A percentile compares a stretch with the other conserved stretches of the same genome.
phyloP scores from a whole-genome alignment of 2,888 invertebrate species.

The Entomobrya proxima region DNA sequence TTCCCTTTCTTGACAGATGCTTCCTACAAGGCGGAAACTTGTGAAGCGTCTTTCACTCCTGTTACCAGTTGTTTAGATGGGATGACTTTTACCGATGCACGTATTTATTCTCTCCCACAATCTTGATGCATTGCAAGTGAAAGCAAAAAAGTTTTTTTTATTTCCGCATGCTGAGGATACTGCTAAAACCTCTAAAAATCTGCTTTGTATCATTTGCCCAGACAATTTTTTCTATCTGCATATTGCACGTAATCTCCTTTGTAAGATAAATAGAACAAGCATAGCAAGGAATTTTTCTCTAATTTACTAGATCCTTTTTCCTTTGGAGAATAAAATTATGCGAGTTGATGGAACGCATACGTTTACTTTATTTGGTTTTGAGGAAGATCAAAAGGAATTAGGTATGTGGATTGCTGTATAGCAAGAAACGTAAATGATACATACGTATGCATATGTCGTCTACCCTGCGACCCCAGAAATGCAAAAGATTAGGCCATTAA shows the following conservation, averaged over 20 bases:
- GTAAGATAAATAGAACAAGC: not conserved
- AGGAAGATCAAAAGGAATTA: constrained; percentile 19
- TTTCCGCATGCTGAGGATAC: not conserved
- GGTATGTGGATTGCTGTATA: not conserved
- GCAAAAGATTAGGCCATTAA: not conserved
- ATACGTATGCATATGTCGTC: not conserved
- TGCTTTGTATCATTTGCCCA: constrained; percentile 1
- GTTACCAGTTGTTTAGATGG: constrained; percentile 51
- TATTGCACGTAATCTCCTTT: not conserved
- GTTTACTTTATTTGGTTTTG: not conserved
- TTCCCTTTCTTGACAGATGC: constrained; percentile 64
- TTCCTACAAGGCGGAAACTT: constrained; percentile 63
- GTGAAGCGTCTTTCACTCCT: constrained; percentile 60
- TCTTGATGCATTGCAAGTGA: constrained; percentile 8
- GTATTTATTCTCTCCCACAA: constrained; percentile 22
- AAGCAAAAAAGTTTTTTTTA: not conserved
- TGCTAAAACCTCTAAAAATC: not conserved
- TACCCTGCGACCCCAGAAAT: not conserved
- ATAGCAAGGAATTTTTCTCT: not conserved
- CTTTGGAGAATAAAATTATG: not conserved
- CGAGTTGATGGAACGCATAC: not conserved
- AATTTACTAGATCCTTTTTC: not conserved
- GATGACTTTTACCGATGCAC: constrained; percentile 29
- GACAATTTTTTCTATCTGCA: not conserved
- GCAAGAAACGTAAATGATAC: not conserved